These are phyloP conservation scores for Camponotus floridanus DNA, from an alignment of 1,140 invertebrate genomes.

Conservation along the genomic window DNA sequence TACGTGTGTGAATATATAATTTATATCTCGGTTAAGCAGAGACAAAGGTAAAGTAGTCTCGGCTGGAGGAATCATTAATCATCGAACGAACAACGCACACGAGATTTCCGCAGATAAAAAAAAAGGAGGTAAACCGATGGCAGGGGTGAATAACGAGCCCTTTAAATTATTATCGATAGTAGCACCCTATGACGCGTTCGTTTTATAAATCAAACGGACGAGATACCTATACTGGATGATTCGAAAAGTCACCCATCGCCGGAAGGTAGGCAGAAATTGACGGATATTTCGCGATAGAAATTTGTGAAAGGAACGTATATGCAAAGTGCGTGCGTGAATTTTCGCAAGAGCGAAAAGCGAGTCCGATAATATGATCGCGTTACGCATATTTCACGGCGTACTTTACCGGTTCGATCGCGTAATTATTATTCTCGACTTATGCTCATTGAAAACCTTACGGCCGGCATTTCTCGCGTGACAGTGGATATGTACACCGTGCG, in stretches of 20 bases:
- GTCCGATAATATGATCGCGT: conserved; percentile 41
- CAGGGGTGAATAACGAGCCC: neutral
- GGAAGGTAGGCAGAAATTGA: neutral
- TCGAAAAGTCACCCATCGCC: neutral
- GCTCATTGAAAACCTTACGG: conserved; percentile 51
- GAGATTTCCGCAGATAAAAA: neutral
- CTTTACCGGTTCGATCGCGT: conserved; percentile 16
- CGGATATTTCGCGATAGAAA: neutral
- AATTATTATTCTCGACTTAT: neutral
- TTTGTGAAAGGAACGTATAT: conserved; percentile 17
- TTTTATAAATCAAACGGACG: conserved; percentile 20
- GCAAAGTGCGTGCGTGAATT: neutral
- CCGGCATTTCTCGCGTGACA: conserved; percentile 37
- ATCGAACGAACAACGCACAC: neutral
- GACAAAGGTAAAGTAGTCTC: neutral
- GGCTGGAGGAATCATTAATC: conserved; percentile 25
- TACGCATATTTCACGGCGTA: conserved; percentile 28
- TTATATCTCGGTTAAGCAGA: neutral
- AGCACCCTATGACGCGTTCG: neutral
- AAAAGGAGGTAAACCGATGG: too few species aligned
- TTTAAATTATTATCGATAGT: conserved; percentile 37
- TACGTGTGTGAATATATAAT: conserved; percentile 6
- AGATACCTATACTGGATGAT: neutral
- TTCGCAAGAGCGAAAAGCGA: neutral
- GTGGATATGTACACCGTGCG: neutral